Base-by-base conservation (phyloP, 2,113 vertebrate genomes). In the Orcinus orca region DNA sequence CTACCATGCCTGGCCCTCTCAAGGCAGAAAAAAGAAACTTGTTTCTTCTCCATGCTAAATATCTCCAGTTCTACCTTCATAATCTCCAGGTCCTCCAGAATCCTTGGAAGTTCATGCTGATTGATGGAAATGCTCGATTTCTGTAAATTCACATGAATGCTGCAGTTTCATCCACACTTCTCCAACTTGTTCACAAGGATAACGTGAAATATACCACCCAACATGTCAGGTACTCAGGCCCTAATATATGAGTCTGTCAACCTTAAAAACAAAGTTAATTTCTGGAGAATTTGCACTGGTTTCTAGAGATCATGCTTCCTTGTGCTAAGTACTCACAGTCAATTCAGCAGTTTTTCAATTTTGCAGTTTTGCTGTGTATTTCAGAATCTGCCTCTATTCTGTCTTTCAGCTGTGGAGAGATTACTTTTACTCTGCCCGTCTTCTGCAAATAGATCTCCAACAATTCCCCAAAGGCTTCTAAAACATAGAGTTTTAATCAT, bases 201-300 rank as follows among this genome's bases (percentile, higher is more conserved):
- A 71, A 26, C 31, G 25, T 77, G 33, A 88, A 60, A 38, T 38
- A 44, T 50, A 63, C 44, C 6, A 77, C 31, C 44, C 17, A 90
- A 2, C 36, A 12, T 13, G 44, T 47, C 53, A 36, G 18, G 25
- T 15, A 53, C 41, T 81, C 65, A 11, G 36, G 8, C 68, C 44
- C 80, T 79, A 89, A 90, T 9, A 47, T 23, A 73, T 15, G 50
- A 71, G 50, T 86, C 41, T 93, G 41, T 58, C 20, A 31, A 44
- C n/a, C 63, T 31, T 55, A 89, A 80, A 90, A 89, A 15, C 12
- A 38, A 82, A 89, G 33, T 58, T 92, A 77, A 95, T 89, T 88
- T 67, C 53, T 44, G 67, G 44, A 26, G 29, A 65, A 85, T 92
- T 47, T 71, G 15, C 11, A 36, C 83, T 82, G 14, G 23, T 67